A percentile compares a stretch with the other conserved stretches of the same genome.
These are phyloP conservation scores for Macrobrachium nipponense DNA, from an alignment of 1,140 invertebrate genomes.

Conservation along the genomic window DNA sequence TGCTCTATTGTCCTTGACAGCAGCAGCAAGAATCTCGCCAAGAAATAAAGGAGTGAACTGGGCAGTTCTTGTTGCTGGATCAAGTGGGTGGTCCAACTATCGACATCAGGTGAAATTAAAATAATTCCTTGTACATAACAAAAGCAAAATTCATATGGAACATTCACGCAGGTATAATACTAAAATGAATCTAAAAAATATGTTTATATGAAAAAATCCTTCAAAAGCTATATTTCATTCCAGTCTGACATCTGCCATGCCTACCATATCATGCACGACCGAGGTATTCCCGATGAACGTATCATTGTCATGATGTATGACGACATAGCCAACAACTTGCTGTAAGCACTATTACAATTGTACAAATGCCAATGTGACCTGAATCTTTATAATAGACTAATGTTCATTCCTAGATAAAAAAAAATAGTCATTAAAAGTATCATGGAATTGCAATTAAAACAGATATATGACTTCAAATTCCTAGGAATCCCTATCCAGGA, in stretches of 20 bases:
- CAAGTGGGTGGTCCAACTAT: slow-evolving; percentile 74
- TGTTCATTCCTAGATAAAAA: too few species aligned
- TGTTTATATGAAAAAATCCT: too few species aligned
- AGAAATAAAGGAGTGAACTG: slow-evolving; percentile 68
- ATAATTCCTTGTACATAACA: background rate
- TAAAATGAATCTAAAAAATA: too few species aligned
- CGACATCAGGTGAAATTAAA: slow-evolving; percentile 75
- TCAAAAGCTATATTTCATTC: too few species aligned
- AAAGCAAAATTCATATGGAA: too few species aligned
- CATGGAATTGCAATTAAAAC: slow-evolving; percentile 68
- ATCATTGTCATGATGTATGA: slow-evolving; percentile 78
- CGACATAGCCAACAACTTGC: slow-evolving; percentile 73
- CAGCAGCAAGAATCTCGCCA: too few species aligned
- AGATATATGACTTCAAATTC: slow-evolving; percentile 52
- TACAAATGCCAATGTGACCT: too few species aligned
- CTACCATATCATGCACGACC: slow-evolving; percentile 73
- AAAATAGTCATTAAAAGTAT: too few species aligned
- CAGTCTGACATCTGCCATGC: slow-evolving; percentile 77
- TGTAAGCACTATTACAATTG: slow-evolving; percentile 36
- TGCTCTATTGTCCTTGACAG: too few species aligned
- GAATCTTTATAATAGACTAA: too few species aligned
- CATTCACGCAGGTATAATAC: too few species aligned
- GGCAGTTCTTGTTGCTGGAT: slow-evolving; percentile 76
- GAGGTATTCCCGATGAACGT: slow-evolving; percentile 74
- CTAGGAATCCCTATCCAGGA: slow-evolving; percentile 68